phyloP scores from a whole-genome alignment of 2,888 invertebrate genomes.

The Frankliniella fusca region DNA sequence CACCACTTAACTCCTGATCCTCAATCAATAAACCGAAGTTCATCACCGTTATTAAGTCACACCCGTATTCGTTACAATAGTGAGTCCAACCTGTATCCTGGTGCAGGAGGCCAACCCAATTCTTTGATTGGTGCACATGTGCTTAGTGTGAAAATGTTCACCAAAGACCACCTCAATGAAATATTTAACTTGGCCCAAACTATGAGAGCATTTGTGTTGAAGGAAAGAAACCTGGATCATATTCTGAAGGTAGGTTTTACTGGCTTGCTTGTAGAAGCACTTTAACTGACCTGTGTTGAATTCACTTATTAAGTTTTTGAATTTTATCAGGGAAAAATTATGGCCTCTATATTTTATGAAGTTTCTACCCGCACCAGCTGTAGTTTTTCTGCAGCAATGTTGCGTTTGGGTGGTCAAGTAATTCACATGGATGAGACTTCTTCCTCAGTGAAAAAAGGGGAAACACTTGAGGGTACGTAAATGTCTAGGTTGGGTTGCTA shows the following conservation, averaged over 20 bases:
- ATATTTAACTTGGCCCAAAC: conserved; percentile 91
- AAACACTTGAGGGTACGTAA: conserved; percentile 72
- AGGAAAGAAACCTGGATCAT: conserved; percentile 79
- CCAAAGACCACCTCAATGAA: conserved; percentile 83
- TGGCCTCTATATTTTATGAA: conserved; percentile 97
- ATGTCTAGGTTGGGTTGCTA: neutral
- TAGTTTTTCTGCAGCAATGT: conserved; percentile 96
- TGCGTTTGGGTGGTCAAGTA: conserved; percentile 88
- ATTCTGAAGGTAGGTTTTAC: conserved; percentile 61
- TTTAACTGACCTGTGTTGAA: neutral
- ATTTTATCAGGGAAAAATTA: conserved; percentile 70
- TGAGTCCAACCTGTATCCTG: conserved; percentile 45
- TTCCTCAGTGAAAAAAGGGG: conserved; percentile 95
- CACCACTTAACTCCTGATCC: conserved; percentile 40
- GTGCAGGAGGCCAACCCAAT: conserved; percentile 44
- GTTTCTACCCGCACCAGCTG: conserved; percentile 93
- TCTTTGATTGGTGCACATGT: conserved; percentile 71
- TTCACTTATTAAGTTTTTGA: conserved; percentile 18
- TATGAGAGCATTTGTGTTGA: conserved; percentile 66
- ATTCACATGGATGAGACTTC: conserved; percentile 83
- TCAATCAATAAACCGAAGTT: conserved; percentile 42
- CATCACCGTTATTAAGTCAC: conserved; percentile 41
- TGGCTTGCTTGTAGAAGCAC: neutral
- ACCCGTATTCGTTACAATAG: conserved; percentile 43
- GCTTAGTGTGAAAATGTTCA: conserved; percentile 79